Evolutionary conservation across 2,113 vertebrate species (phyloP).

Genomic region (Nibea albiflora): DNA sequence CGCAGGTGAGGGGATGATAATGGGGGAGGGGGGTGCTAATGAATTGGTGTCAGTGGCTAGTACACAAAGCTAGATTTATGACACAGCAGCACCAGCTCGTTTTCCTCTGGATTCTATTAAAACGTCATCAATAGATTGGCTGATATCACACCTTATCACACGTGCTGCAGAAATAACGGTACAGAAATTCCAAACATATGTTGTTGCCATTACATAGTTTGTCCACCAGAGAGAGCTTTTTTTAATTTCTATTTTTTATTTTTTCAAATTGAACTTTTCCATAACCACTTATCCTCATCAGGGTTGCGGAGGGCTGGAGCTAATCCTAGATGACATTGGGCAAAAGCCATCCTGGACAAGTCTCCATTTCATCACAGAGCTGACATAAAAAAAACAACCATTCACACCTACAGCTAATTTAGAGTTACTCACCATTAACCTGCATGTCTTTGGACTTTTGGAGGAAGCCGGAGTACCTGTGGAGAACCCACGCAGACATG

Average conservation of each 20-base stretch:
- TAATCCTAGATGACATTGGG: no score
- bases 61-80: neutral
- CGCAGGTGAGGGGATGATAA: neutral
- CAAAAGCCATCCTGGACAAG: no score
- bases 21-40: neutral
- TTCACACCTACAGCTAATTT: no score
- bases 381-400: no score
- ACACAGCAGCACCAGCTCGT: neutral
- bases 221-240: constrained; percentile 47
- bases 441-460: no score
- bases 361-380: no score
- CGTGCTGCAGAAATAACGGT: neutral
- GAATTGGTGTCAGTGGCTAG: neutral
- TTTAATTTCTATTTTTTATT: neutral
- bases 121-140: neutral
- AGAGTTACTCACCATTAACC: no score
- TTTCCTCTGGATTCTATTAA: neutral
- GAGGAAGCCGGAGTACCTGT: no score
- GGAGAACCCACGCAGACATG: no score
- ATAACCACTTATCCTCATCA: no score
- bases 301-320: no score
- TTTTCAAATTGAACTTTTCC: no score
- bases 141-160: neutral
- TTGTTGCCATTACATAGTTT: neutral
- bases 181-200: neutral